Conservation (phyloP, 2,797 vertebrate genomes). For the Pseudotriccus pelzelni region DNA sequence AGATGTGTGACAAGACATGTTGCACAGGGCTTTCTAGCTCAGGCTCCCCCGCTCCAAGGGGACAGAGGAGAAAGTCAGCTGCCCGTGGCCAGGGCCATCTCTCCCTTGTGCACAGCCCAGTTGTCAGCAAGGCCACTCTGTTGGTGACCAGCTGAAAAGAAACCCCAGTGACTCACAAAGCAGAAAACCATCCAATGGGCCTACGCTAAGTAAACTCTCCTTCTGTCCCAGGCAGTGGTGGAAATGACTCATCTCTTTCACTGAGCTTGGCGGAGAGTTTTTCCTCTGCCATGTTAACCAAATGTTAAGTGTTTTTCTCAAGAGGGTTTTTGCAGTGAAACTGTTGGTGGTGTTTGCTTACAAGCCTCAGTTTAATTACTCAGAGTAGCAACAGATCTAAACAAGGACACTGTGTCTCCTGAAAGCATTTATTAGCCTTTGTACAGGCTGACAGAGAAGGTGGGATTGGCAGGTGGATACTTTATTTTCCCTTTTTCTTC, state of each 20-base stretch:
- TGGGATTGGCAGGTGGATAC: not conserved
- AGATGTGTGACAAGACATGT: conserved; percentile 12
- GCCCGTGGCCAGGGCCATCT: not conserved
- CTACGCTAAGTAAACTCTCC: not conserved
- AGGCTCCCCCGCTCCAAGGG: not conserved
- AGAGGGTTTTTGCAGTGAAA: conserved; percentile 16
- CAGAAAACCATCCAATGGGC: not conserved
- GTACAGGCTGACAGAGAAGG: not conserved
- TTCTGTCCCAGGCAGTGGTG: not conserved
- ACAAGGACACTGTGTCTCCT: not conserved
- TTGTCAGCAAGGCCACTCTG: not conserved
- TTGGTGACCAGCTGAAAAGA: conserved; percentile 7
- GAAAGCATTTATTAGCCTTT: not conserved
- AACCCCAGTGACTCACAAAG: not conserved
- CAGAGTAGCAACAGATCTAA: not conserved
- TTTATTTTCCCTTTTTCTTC: not conserved
- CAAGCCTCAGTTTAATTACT: not conserved
- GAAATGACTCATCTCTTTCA: conserved; percentile 24
- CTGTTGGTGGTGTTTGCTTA: not conserved
- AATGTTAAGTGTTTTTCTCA: conserved; percentile 13
- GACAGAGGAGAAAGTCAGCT: not conserved
- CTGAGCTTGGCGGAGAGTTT: not conserved
- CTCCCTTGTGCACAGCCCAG: not conserved
- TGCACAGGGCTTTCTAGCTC: not conserved
- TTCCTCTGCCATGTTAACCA: not conserved